These are phyloP conservation scores for Dendrophyllia cribrosa DNA, from an alignment of 64 coral and sea anemone genomes.

Conservation along the genomic window DNA sequence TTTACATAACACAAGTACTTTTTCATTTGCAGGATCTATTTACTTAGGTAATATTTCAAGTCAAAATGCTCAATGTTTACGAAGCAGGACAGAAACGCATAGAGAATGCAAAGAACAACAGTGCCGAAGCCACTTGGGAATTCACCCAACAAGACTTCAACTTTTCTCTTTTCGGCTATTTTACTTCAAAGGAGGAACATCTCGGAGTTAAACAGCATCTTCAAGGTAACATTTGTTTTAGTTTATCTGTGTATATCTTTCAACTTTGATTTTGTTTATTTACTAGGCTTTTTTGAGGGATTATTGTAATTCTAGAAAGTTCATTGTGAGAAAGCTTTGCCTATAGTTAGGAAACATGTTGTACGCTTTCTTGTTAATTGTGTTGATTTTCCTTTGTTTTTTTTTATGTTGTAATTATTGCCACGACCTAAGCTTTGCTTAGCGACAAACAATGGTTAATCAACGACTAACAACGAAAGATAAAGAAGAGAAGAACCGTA, in stretches of 20 bases:
- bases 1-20: not conserved
- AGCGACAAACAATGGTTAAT: conserved; percentile 32
- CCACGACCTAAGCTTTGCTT: conserved; percentile 5
- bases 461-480: not conserved
- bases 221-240: conserved; percentile 11
- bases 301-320: conserved; percentile 24
- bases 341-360: conserved; percentile 34
- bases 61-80: conserved; percentile 2
- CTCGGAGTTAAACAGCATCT: not conserved
- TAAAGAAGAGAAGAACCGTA: conserved; percentile 3
- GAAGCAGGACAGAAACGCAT: not conserved
- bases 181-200: conserved; percentile 30
- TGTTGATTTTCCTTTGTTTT: conserved; percentile 32
- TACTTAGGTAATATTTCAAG: not conserved
- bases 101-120: not conserved
- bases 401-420: conserved; percentile 65
- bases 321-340: conserved; percentile 10
- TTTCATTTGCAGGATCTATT: not conserved
- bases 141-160: conserved; percentile 17
- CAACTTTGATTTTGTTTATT: conserved; percentile 1
- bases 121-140: conserved; percentile 6
- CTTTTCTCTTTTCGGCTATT: conserved; percentile 30
- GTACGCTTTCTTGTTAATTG: conserved; percentile 14
- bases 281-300: not conserved
- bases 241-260: not conserved